Evolutionary conservation across 2,113 vertebrate species (phyloP).

Genomic region (Mirza zaza): DNA sequence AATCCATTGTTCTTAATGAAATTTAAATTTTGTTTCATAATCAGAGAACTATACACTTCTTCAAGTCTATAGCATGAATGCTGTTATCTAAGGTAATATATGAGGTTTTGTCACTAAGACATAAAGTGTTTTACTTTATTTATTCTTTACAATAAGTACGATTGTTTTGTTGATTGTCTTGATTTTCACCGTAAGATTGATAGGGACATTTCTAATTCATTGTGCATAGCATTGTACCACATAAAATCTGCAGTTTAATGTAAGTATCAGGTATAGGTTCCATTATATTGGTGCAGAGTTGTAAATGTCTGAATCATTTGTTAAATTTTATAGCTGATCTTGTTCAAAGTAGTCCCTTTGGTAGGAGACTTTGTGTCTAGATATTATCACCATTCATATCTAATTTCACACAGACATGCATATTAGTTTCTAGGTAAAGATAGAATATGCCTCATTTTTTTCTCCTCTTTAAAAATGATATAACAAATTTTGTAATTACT

Average conservation of each 20-base stretch:
- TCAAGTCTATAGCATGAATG: not conserved
- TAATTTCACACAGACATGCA: conserved; percentile 16
- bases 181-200: conserved; percentile 79
- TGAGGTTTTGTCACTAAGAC: conserved; percentile 73
- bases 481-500: not conserved
- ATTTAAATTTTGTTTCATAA: conserved; percentile 73
- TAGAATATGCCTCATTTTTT: not conserved
- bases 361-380: conserved; percentile 66
- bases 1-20: conserved; percentile 48
- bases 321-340: conserved; percentile 82
- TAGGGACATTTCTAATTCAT: conserved; percentile 80
- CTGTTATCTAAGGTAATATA: conserved; percentile 69
- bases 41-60: conserved; percentile 49
- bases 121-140: conserved; percentile 82
- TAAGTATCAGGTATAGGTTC: conserved; percentile 79
- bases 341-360: conserved; percentile 73
- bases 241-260: conserved; percentile 83
- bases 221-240: conserved; percentile 81
- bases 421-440: conserved; percentile 17
- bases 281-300: conserved; percentile 78
- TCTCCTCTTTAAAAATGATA: not conserved
- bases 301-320: conserved; percentile 84
- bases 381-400: conserved; percentile 47
- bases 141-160: conserved; percentile 81
- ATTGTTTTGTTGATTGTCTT: conserved; percentile 73